Base-by-base conservation (phyloP, 2,113 vertebrate genomes). In the Elephas maximus region DNA sequence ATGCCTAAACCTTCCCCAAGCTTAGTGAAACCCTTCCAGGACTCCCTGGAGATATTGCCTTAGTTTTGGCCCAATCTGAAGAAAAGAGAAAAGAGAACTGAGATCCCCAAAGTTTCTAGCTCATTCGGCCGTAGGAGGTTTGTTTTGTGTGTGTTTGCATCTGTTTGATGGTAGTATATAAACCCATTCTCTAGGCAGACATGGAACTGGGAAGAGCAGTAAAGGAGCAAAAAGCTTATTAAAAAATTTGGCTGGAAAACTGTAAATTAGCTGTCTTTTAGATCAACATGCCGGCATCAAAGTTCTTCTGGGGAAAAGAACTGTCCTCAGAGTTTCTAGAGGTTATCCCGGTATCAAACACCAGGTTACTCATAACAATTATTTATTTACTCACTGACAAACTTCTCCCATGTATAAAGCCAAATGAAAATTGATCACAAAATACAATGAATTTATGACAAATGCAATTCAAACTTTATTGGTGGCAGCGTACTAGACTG, bases 361-460 rank as follows among this genome's bases (percentile, higher is more conserved):
- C 12, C 26, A 48, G 24, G 28, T 73, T 90, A 80, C 24, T 45
- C 14, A 73, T 24, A 80, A 37, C 12, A 84, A 21, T 17, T 67
- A 51, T 26, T 89, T 65, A 67, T 63, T 87, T 18, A 91, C 3
- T 65, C 24, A 44, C 5, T 26, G 41, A 44, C 67, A 53, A 8
- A 82, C 53, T 65, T 79, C 81, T 83, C 89, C 91, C 30, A 45
- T 48, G 8, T 85, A 41, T 62, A 90, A n/a, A 88, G 30, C 8
- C 73, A 88, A 85, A 85, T 84, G 77, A 94, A 80, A 92, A 21
- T 85, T 88, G 81, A 88, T 77, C 17, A 76, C 37, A 85, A 65
- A 77, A 37, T 80, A 51, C 6, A 33, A 65, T 81, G 14, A 89
- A 85, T 77, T 69, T 30, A 57, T 69, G 67, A 93, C 44, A 91